Evolutionary conservation across 2,888 invertebrate genomes (phyloP), one percentile per base, ranked within the genome.

Genomic region (Plebejus melissa): DNA sequence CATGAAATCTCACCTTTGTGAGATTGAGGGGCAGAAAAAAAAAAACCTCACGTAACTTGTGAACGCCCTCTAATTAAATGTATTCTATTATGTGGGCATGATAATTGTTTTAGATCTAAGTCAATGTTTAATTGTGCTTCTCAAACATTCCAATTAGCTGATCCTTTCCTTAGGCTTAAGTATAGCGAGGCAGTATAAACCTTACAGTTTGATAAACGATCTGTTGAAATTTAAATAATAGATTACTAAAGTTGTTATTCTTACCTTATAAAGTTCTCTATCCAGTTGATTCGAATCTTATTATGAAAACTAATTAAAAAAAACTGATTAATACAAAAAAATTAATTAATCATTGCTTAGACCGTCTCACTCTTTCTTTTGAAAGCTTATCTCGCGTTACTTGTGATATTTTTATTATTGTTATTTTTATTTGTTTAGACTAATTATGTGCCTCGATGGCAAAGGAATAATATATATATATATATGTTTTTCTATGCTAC

Each of bases 91-190:
- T 41, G 69, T 38, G 70, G 65, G 5, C 65, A 65, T 65, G 32
- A 65, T 70, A 72, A 72, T 54, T 72, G 54, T 72, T 72, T 72
- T 72, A 72, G 72, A 54, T 46, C 6, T 72, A 50, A 72, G 50
- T 72, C 28, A 54, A 72, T 72, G 72, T 72, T 72, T 72, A 41
- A 70, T 70, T 70, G 41, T 70, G 41, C 13, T 54, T 28, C 16
- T 50, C 54, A 54, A 16, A 54, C 28, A 72, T 72, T 72, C 72
- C 72, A 72, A 54, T 72, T 72, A 72, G 16, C 16, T 36, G 72
- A 72, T 72, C 72, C 72, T 72, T 72, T 72, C 72, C 72, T 72
- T 72, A 72, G 72, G n/a, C 32, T 11, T 72, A 50, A 46, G 50
- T 13, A 32, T 65, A 65, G 28, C 65, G 32, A 32, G 32, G 65